These are phyloP conservation scores for Nymphalis c-album DNA, from an alignment of 2,888 invertebrate genomes.

Conservation along the genomic window DNA sequence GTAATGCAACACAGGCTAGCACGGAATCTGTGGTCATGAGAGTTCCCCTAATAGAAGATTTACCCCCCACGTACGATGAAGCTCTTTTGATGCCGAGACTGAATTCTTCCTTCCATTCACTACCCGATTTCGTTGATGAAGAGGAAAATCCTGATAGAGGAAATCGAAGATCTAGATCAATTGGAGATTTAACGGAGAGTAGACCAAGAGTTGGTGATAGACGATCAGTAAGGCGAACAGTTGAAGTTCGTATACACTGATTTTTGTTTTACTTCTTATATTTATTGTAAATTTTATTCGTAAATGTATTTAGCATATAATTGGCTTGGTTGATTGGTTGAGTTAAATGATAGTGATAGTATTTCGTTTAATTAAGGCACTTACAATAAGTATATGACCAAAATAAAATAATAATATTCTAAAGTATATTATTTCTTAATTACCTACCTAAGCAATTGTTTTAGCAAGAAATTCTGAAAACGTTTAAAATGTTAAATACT, in stretches of 20 bases:
- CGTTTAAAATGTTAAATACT: no score
- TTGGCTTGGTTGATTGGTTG: background rate
- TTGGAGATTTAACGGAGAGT: constrained; percentile 69
- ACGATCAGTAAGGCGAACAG: constrained; percentile 68
- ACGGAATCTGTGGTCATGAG: constrained; percentile 62
- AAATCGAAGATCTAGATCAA: constrained; percentile 71
- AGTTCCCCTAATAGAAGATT: constrained; percentile 64
- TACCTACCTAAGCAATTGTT: no score
- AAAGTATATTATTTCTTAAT: no score
- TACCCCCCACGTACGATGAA: constrained; percentile 88
- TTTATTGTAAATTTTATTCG: background rate
- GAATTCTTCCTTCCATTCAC: constrained; percentile 82
- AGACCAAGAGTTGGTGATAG: constrained; percentile 62
- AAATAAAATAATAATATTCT: no score
- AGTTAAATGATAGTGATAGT: no score
- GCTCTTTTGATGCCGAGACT: constrained; percentile 87
- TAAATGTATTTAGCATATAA: constrained; percentile 5
- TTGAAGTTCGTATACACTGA: constrained; percentile 58
- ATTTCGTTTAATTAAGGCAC: no score
- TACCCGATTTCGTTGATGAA: constrained; percentile 72
- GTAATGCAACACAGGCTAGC: constrained; percentile 49
- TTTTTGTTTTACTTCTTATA: background rate
- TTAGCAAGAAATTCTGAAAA: no score
- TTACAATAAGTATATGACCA: no score
- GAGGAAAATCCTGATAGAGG: constrained; percentile 48